phyloP scores from a whole-genome alignment of 2,113 vertebrate genomes.

The Phoenicopterus ruber region DNA sequence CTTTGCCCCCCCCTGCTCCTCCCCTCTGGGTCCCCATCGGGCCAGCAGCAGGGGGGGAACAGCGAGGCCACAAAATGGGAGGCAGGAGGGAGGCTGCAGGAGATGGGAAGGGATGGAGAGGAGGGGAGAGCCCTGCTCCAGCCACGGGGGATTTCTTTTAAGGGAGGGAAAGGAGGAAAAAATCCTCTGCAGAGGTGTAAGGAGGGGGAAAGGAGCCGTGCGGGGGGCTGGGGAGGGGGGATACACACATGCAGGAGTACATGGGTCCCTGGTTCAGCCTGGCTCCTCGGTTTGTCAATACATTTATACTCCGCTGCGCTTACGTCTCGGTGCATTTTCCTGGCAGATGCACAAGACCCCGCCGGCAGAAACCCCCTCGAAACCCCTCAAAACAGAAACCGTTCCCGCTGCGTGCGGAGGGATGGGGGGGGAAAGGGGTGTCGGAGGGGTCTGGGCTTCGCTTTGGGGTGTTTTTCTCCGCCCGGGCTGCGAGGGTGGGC shows the following conservation, averaged over 20 bases:
- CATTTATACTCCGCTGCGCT: background rate
- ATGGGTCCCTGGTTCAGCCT: background rate
- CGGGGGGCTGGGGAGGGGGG: too few species aligned
- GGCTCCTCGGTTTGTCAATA: background rate
- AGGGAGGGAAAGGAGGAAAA: background rate
- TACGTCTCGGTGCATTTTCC: background rate
- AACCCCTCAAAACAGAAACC: background rate
- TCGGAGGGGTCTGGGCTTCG: background rate
- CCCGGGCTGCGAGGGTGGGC: background rate
- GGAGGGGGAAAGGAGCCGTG: background rate
- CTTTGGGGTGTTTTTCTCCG: background rate
- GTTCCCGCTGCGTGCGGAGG: background rate
- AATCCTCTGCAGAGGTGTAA: background rate
- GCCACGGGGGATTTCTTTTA: background rate
- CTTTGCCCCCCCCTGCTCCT: accelerated
- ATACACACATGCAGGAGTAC: background rate
- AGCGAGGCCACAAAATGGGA: background rate
- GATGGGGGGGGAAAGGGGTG: accelerated
- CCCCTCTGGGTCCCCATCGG: background rate
- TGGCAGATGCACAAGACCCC: background rate
- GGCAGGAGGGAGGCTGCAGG: background rate
- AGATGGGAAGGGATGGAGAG: background rate
- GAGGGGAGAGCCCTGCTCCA: background rate
- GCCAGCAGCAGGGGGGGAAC: background rate
- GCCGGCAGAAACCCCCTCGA: background rate